Percentiles rank a stretch among this genome's conserved stretches.
Conservation (phyloP, 2,113 vertebrate species). For the Bubalus kerabau region DNA sequence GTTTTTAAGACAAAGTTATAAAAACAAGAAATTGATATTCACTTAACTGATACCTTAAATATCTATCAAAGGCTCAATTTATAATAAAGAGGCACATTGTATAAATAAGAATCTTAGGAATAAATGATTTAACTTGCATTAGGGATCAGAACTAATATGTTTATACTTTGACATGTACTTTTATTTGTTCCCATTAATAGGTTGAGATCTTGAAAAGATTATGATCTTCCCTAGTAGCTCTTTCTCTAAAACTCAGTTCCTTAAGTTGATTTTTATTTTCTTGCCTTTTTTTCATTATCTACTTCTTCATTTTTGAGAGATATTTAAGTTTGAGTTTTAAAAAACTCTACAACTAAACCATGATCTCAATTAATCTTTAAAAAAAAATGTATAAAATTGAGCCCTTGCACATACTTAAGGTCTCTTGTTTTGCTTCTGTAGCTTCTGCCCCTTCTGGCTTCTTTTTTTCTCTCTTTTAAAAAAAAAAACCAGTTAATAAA, state of each 20-base stretch:
- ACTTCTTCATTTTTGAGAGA: constrained; percentile 5
- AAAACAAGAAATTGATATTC: neutral
- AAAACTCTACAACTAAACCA: neutral
- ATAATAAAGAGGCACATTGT: neutral
- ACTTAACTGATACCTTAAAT: neutral
- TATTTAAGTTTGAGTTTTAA: constrained; percentile 1
- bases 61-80: neutral
- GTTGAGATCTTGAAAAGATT: neutral
- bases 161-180: neutral
- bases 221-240: neutral
- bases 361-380: neutral
- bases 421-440: constrained; percentile 29
- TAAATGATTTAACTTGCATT: neutral
- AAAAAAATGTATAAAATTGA: neutral
- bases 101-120: neutral
- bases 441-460: neutral
- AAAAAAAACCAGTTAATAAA: neutral
- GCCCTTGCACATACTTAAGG: neutral
- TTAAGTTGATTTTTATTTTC: constrained; percentile 16
- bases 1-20: neutral
- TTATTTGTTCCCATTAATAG: neutral
- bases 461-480: neutral
- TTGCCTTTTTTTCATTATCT: neutral
- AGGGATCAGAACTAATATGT: neutral
- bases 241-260: neutral